Percentiles rank a stretch among this genome's conserved stretches.
phyloP scores from a whole-genome alignment of 30 jellyfish, hydroid and myxozoan species.

The Nemopilema nomurai region DNA sequence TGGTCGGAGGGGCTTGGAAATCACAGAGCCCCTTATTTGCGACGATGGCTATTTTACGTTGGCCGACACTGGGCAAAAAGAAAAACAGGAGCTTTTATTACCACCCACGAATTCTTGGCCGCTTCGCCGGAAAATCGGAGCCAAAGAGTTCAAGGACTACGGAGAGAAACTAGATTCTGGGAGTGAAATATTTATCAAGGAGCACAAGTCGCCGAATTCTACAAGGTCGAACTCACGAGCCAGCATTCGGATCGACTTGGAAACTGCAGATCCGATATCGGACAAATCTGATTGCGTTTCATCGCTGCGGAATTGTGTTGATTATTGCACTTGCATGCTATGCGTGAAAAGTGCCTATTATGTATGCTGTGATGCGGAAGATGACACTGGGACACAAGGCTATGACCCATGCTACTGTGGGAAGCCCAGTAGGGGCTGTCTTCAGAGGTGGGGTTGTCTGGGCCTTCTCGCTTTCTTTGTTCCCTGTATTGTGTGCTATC shows the following conservation, averaged over 20 bases:
- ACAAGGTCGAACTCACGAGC: constrained; percentile 36
- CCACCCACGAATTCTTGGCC: constrained; percentile 79
- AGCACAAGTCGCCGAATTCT: constrained; percentile 11
- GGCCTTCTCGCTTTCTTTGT: constrained; percentile 50
- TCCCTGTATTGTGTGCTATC: constrained; percentile 56
- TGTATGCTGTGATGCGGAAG: constrained; percentile 55
- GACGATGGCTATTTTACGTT: constrained; percentile 68
- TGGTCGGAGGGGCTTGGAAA: constrained; percentile 27
- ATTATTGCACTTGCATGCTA: constrained; percentile 66
- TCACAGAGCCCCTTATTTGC: constrained; percentile 17
- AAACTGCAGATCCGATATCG: not conserved
- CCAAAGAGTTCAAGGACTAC: constrained; percentile 52
- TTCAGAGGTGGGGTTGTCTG: constrained; percentile 48
- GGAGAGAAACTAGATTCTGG: constrained; percentile 65
- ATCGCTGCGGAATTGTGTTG: constrained; percentile 39
- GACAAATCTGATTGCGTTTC: not conserved
- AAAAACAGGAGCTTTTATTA: constrained; percentile 12
- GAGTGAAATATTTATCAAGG: constrained; percentile 17
- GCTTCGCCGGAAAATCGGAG: constrained; percentile 58
- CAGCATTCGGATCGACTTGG: constrained; percentile 22
- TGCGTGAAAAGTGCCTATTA: constrained; percentile 67
- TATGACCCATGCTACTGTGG: constrained; percentile 65
- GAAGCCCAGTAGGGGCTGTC: constrained; percentile 53
- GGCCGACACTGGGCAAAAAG: constrained; percentile 36
- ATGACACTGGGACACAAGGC: constrained; percentile 47